phyloP scores from a whole-genome alignment of 2,113 vertebrate species.

The Tonatia bakeri region DNA sequence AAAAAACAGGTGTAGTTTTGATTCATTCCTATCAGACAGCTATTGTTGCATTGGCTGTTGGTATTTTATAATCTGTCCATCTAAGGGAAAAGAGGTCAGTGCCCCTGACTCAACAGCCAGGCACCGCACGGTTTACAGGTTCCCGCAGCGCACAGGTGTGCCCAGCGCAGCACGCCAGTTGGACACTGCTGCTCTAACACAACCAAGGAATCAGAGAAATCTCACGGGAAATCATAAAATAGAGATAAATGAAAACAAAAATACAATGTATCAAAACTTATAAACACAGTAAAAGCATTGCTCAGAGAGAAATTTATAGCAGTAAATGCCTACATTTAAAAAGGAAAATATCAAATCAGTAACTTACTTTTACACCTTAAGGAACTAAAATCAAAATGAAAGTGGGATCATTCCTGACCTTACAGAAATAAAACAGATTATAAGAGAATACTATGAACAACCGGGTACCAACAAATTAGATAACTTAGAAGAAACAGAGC shows the following conservation, averaged over 20 bases:
- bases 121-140: neutral
- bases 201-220: neutral
- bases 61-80: neutral
- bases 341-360: neutral
- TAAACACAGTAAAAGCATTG: neutral
- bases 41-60: neutral
- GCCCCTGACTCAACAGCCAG: neutral
- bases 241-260: constrained; percentile 20
- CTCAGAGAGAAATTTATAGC: constrained; percentile 16
- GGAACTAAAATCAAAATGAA: constrained; percentile 13
- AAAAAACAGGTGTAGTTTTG: neutral
- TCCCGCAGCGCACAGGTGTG: neutral
- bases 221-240: constrained; percentile 14
- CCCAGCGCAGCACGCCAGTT: neutral
- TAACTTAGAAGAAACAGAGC: neutral
- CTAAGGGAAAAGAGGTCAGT: neutral
- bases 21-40: neutral
- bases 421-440: constrained; percentile 24
- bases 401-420: neutral
- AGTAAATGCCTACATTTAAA: constrained; percentile 1
- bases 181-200: neutral
- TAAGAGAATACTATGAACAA: neutral
- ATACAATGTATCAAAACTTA: neutral
- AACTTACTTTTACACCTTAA: neutral
- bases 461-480: neutral